phyloP scores from a whole-genome alignment of 2,888 invertebrate species.

The Drosophila maculinotata region DNA sequence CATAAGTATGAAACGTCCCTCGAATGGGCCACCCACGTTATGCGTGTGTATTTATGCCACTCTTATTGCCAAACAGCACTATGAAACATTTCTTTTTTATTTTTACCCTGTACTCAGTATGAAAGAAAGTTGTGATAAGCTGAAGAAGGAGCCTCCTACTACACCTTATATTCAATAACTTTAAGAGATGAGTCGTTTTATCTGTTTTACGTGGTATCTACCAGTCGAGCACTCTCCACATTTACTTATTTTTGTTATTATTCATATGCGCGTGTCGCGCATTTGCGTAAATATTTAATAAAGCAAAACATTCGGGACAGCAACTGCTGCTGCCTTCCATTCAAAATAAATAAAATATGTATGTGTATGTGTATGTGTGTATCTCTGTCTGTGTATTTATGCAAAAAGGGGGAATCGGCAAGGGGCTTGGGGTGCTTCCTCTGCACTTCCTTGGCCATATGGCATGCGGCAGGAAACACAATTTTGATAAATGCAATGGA shows the following conservation, averaged over 20 bases:
- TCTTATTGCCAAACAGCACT: conserved; percentile 25
- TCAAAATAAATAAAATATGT: conserved; percentile 44
- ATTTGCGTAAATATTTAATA: conserved; percentile 79
- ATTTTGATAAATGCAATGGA: conserved; percentile 74
- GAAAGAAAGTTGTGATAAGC: not conserved
- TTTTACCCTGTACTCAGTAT: conserved; percentile 20
- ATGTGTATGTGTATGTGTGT: conserved; percentile 2
- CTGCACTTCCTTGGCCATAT: conserved; percentile 36
- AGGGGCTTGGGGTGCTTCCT: conserved; percentile 2
- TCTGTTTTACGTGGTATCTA: not conserved
- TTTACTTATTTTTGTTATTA: conserved; percentile 48
- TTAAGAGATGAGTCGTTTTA: too few relatives aligned
- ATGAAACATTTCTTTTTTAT: conserved; percentile 25
- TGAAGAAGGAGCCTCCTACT: too few relatives aligned
- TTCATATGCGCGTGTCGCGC: conserved; percentile 73
- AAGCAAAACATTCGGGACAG: conserved; percentile 65
- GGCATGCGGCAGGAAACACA: conserved; percentile 56
- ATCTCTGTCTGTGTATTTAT: conserved; percentile 21
- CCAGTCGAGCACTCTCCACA: not conserved
- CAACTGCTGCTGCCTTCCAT: not conserved
- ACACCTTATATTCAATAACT: too few relatives aligned
- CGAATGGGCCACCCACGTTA: conserved; percentile 16
- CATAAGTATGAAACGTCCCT: conserved; percentile 56
- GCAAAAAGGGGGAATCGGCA: not conserved
- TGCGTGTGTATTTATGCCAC: conserved; percentile 20